Evolutionary conservation across 2,797 vertebrate genomes (phyloP), one percentile per base, ranked within the genome.

Genomic region (Enteromius fasciolatus): DNA sequence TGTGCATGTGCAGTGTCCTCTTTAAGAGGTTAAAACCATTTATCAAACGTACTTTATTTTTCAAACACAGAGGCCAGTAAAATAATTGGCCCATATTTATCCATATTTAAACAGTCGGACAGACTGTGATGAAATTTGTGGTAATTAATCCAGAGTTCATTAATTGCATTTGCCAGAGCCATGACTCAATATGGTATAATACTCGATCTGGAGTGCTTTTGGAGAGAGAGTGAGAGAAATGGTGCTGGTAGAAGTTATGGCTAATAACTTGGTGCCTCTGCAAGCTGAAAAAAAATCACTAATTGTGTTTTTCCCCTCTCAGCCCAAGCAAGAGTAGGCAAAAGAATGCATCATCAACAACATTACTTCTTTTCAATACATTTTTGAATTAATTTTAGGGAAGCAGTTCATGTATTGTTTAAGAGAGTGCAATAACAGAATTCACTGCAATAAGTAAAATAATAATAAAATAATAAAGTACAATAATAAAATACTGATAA

Each of bases 41-140:
- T 54, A 54, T 67, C 12, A 36, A 59, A 61, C 52, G 48, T 69
- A 57, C n/a, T 50, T 68, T 82, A 20, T 67, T 67, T 81, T 67
- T 41, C 48, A 76, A 82, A 67, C 48, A 57, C 72, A 25, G 54
- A 70, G 10, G 52, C 54, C 50, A 61, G 39, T 69, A 28, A 63
- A 69, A 69, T 77, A 68, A 77, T 76, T 76, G 81, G 73, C 36
- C 81, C 14, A 15, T 69, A 76, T 77, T 76, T 69, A 77, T 83
- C 54, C 41, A 59, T 77, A 83, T 82, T 82, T 83, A 77, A 83
- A 83, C 74, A 83, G 66, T 63, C 20, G n/a, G 81, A 75, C 80
- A 82, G 72, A 77, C 74, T 61, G 74, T 83, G 63, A 68, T 61
- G 52, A 70, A 77, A 83, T 77, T 69, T 70, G 52, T 50, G 50